phyloP scores from a whole-genome alignment of 1,140 invertebrate genomes.

The Leptopilina clavipes region DNA sequence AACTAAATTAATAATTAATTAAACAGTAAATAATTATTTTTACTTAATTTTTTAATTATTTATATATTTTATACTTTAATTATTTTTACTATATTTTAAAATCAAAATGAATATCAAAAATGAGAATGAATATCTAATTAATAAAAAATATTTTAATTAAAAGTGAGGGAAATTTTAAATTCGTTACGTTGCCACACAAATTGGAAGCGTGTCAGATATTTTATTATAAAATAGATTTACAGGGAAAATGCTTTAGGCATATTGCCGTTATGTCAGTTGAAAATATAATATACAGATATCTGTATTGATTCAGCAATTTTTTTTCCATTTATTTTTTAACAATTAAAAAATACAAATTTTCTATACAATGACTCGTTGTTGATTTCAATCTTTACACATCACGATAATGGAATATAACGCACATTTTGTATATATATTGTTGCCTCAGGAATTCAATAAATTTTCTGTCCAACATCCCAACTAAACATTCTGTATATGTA shows the following conservation, averaged over 20 bases:
- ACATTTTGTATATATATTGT: not conserved
- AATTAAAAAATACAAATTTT: not conserved
- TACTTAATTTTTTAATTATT: no score
- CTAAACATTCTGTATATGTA: not conserved
- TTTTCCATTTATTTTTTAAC: conserved; percentile 1
- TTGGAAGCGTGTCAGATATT: not conserved
- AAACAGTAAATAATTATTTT: no score
- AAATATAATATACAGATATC: not conserved
- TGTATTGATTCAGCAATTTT: not conserved
- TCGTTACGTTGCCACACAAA: not conserved
- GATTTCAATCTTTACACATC: not conserved
- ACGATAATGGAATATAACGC: not conserved
- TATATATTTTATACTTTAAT: no score
- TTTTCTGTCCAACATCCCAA: not conserved
- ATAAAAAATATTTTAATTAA: conserved; percentile 1
- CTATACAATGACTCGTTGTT: no score
- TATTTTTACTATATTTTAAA: no score
- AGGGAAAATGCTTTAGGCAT: not conserved
- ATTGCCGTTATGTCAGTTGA: not conserved
- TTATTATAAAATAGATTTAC: not conserved
- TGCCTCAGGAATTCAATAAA: conserved; percentile 13
- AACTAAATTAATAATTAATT: no score
- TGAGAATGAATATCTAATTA: not conserved
- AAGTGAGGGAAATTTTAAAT: not conserved
- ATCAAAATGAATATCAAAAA: not conserved